A percentile compares a stretch with the other conserved stretches of the same genome.
phyloP scores from a whole-genome alignment of 2,113 vertebrate genomes.

The Zootoca vivipara region DNA sequence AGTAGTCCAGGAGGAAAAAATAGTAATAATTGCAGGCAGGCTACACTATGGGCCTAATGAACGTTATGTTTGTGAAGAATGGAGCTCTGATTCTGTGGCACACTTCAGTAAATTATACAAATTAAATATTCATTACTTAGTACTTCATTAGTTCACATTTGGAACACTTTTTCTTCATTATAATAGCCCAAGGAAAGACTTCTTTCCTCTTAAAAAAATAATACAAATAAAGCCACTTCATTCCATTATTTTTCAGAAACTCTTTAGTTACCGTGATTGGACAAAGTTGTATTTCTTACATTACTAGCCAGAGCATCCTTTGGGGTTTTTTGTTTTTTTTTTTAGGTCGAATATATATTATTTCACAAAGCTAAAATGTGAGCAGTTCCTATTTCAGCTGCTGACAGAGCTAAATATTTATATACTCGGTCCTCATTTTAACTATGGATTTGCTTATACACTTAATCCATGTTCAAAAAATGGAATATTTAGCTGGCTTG shows the following conservation, averaged over 20 bases:
- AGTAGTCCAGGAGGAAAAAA: conserved; percentile 32
- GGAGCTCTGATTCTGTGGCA: conserved; percentile 75
- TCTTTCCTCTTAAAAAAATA: conserved; percentile 41
- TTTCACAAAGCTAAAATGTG: conserved; percentile 29
- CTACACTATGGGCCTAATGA: conserved; percentile 74
- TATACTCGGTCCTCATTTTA: conserved; percentile 48
- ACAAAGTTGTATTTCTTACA: conserved; percentile 60
- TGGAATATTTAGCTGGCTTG: conserved; percentile 34
- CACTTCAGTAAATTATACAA: conserved; percentile 82
- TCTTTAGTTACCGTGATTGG: conserved; percentile 67
- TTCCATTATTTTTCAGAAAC: conserved; percentile 73
- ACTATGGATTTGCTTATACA: conserved; percentile 45
- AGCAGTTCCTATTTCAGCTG: conserved; percentile 59
- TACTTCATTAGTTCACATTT: conserved; percentile 83
- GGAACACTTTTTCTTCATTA: conserved; percentile 80
- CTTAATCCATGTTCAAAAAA: conserved; percentile 27
- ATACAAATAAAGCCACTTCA: conserved; percentile 49
- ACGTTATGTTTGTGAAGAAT: conserved; percentile 76
- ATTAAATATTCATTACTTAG: conserved; percentile 87
- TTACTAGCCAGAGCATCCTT: conserved; percentile 14
- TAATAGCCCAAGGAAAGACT: conserved; percentile 73
- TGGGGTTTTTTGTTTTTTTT: conserved; percentile 31
- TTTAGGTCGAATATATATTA: conserved; percentile 33
- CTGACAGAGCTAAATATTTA: conserved; percentile 59
- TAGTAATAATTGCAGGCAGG: conserved; percentile 62